phyloP scores from a whole-genome alignment of 1,140 invertebrate species.

The Hirudo medicinalis region DNA sequence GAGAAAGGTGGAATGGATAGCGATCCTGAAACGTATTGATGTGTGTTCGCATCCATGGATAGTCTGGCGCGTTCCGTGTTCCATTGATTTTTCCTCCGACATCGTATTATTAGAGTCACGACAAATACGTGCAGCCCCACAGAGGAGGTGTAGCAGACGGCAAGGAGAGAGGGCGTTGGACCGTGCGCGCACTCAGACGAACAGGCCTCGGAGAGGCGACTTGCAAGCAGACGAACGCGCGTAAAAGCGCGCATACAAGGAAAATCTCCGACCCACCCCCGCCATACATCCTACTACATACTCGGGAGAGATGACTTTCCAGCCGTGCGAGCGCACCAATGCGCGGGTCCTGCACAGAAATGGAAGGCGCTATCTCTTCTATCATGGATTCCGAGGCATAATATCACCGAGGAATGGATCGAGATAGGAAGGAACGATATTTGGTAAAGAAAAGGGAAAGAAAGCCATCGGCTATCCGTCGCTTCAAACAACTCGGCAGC shows the following conservation, averaged over 20 bases:
- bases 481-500: too few species aligned
- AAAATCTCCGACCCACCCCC: not conserved
- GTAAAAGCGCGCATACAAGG: not conserved
- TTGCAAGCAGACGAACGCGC: not conserved
- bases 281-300: conserved; percentile 8
- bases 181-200: not conserved
- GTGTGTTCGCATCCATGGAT: too few species aligned
- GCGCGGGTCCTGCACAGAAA: too few species aligned
- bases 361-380: too few species aligned
- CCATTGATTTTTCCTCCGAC: conserved; percentile 14
- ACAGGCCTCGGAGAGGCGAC: not conserved
- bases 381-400: too few species aligned
- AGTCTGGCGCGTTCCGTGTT: conserved; percentile 5
- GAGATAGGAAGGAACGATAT: too few species aligned
- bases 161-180: not conserved
- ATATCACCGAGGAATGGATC: too few species aligned
- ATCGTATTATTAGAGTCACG: conserved; percentile 4
- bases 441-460: too few species aligned
- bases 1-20: too few species aligned
- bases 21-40: too few species aligned
- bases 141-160: not conserved
- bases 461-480: too few species aligned
- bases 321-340: too few species aligned
- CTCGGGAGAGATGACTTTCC: not conserved
- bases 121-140: not conserved